Evolutionary conservation across 2,797 vertebrate genomes (phyloP).

Genomic region (Typhlichthys subterraneus): DNA sequence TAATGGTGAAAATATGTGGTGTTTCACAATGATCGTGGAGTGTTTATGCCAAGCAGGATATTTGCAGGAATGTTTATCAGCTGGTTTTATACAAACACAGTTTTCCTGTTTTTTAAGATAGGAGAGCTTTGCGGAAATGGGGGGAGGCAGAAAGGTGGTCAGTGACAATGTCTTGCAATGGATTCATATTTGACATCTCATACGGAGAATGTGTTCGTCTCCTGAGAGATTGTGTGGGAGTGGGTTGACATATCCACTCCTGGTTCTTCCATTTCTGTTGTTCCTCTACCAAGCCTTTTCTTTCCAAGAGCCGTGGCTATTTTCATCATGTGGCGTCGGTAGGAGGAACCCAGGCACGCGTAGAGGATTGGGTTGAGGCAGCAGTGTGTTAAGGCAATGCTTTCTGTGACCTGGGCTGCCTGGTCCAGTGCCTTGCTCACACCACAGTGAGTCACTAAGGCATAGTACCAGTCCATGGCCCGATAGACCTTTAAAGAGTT

Average conservation of each 20-base stretch:
- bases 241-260: slow-evolving; percentile 70
- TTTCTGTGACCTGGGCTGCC: slow-evolving; percentile 83
- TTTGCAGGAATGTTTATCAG: neutral
- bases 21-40: too few relatives aligned
- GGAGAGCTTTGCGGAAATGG: too few relatives aligned
- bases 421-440: slow-evolving; percentile 84
- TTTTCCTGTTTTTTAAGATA: too few relatives aligned
- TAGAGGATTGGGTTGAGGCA: slow-evolving; percentile 93
- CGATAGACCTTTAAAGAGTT: slow-evolving; percentile 85
- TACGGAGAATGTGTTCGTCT: slow-evolving; percentile 76
- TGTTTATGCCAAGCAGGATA: neutral
- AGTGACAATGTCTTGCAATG: too few relatives aligned
- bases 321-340: slow-evolving; percentile 82
- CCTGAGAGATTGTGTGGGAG: slow-evolving; percentile 58
- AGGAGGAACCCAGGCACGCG: slow-evolving; percentile 84
- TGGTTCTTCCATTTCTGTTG: slow-evolving; percentile 38
- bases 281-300: slow-evolving; percentile 25
- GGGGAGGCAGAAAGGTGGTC: too few relatives aligned
- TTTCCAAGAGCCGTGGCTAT: slow-evolving; percentile 78
- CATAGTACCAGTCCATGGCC: slow-evolving; percentile 82
- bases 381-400: slow-evolving; percentile 86
- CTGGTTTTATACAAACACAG: neutral
- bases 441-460: slow-evolving; percentile 81
- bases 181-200: slow-evolving; percentile 28
- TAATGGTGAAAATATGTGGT: too few relatives aligned